phyloP scores from a whole-genome alignment of 2,888 invertebrate genomes.

The Drosophila paranaensis region DNA sequence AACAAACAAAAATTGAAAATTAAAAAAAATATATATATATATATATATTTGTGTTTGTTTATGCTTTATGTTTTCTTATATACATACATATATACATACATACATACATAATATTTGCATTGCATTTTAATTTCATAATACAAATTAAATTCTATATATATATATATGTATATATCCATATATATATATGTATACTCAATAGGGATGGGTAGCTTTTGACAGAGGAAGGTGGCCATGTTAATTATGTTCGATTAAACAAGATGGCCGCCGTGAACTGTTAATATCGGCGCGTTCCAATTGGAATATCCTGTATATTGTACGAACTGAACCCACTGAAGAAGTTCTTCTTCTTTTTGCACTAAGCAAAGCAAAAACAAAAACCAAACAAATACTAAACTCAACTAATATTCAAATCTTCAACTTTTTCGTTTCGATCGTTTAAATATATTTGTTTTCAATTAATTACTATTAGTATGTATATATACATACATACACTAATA shows the following conservation, averaged over 20 bases:
- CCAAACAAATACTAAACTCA: constrained; percentile 31
- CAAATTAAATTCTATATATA: constrained; percentile 25
- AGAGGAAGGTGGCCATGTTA: not conserved
- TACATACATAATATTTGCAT: constrained; percentile 58
- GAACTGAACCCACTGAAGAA: constrained; percentile 79
- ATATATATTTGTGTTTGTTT: constrained; percentile 59
- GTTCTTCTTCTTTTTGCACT: constrained; percentile 75
- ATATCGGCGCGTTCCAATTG: constrained; percentile 5
- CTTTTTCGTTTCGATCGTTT: constrained; percentile 62
- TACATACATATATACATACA: constrained; percentile 24
- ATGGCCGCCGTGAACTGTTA: not conserved
- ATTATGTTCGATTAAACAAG: not conserved
- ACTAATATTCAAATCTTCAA: constrained; percentile 48
- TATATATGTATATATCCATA: not conserved
- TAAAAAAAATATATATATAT: constrained; percentile 30
- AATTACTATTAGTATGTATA: constrained; percentile 39
- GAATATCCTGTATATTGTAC: constrained; percentile 55
- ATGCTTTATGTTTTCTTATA: constrained; percentile 53
- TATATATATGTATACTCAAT: constrained; percentile 7
- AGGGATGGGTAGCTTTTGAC: constrained; percentile 9
- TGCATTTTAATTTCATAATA: constrained; percentile 72
- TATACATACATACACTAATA: constrained; percentile 37
- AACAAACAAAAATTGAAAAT: constrained; percentile 20
- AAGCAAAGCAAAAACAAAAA: constrained; percentile 53
- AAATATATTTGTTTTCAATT: constrained; percentile 21